Evolutionary conservation across 1,140 invertebrate genomes (phyloP).

Genomic region (Ephestia elutella): DNA sequence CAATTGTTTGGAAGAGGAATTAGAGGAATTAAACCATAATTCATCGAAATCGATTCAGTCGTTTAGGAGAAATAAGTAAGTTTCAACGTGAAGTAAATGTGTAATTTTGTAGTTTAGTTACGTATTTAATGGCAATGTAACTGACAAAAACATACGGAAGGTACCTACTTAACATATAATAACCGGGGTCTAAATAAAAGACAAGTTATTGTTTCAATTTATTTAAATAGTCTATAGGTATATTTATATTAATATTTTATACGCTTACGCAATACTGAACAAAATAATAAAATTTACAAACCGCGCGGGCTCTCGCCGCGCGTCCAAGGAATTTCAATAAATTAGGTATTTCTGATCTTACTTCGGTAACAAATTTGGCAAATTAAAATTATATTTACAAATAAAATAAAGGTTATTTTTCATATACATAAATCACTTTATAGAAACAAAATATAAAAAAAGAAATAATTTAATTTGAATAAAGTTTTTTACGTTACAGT

Average conservation of each 20-base stretch:
- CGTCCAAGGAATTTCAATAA: constrained; percentile 43
- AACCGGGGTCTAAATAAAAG: constrained; percentile 3
- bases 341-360: constrained; percentile 35
- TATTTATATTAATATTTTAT: constrained; percentile 57
- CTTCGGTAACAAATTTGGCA: constrained; percentile 54
- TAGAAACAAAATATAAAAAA: constrained; percentile 20
- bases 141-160: too few relatives aligned
- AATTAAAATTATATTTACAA: constrained; percentile 39
- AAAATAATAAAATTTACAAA: constrained; percentile 70
- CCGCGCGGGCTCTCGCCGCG: constrained; percentile 45
- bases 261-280: constrained; percentile 66
- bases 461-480: constrained; percentile 25
- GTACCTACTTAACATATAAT: too few relatives aligned
- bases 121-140: too few relatives aligned
- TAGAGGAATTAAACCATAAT: too few relatives aligned
- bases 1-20: too few relatives aligned
- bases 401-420: constrained; percentile 14
- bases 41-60: too few relatives aligned
- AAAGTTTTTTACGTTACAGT: constrained; percentile 25
- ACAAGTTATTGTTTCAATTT: constrained; percentile 21
- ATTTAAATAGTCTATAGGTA: constrained; percentile 58
- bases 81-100: too few relatives aligned
- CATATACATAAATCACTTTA: constrained; percentile 40
- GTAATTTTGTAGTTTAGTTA: too few relatives aligned
- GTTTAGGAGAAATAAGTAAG: too few relatives aligned